Evolutionary conservation across 2,797 vertebrate genomes (phyloP).

Genomic region (Cryptoprocta ferox): DNA sequence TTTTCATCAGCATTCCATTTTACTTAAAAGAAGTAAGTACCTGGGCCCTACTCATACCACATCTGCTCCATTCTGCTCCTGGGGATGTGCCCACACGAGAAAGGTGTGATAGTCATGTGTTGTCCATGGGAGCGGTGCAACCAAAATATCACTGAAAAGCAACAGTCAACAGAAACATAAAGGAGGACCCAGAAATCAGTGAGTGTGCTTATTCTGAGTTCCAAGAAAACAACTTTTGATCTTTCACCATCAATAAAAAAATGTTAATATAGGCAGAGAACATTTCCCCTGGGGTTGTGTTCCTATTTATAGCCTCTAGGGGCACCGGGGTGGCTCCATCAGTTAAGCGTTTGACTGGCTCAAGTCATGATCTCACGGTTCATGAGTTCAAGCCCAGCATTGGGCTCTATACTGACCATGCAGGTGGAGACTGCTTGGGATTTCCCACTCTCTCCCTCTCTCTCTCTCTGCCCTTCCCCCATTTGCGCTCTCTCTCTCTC

Average conservation of each 20-base stretch:
- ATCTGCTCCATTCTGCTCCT: not conserved
- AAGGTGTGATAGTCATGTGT: rapidly evolving
- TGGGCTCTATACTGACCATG: too few relatives aligned
- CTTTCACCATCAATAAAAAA: not conserved
- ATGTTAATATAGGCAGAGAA: not conserved
- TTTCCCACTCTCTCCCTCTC: too few relatives aligned
- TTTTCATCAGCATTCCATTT: not conserved
- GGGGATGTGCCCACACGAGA: rapidly evolving
- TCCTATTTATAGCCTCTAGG: not conserved
- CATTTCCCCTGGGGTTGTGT: not conserved
- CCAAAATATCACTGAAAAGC: not conserved
- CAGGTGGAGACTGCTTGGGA: too few relatives aligned
- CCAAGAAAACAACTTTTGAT: not conserved
- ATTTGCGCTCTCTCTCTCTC: too few relatives aligned
- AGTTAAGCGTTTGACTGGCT: too few relatives aligned
- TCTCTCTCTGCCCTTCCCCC: too few relatives aligned
- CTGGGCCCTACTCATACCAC: rapidly evolving
- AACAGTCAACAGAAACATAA: not conserved
- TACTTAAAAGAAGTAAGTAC: not conserved
- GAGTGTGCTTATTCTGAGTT: not conserved
- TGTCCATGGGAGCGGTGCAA: rapidly evolving
- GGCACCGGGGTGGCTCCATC: too few relatives aligned
- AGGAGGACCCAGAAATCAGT: not conserved
- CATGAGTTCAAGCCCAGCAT: too few relatives aligned
- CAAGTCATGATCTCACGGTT: too few relatives aligned